Conservation (phyloP, 2,888 invertebrate genomes). For the Melanophora roralis region DNA sequence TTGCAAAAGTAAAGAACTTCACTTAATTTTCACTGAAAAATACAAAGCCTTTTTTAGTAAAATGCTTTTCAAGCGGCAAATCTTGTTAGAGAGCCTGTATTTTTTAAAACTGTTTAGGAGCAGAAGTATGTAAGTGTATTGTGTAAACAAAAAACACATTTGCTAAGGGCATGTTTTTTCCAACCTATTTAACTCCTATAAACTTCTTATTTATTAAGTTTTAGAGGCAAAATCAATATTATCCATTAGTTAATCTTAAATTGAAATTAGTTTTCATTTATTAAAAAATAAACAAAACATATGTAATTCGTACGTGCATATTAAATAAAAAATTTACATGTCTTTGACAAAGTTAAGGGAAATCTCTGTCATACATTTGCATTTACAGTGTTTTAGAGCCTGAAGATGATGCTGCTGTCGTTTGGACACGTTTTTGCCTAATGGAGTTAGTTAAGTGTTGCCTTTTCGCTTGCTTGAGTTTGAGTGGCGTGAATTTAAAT, state of each 20-base stretch:
- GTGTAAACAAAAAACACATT: too few species aligned
- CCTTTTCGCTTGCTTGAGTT: slow-evolving; percentile 64
- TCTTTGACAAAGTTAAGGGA: neutral
- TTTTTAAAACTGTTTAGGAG: too few species aligned
- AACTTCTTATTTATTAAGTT: too few species aligned
- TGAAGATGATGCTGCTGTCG: slow-evolving; percentile 23
- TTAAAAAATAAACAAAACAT: neutral
- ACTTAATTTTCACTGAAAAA: too few species aligned
- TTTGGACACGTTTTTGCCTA: slow-evolving; percentile 75
- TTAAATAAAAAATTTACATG: slow-evolving; percentile 33
- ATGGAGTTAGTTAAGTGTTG: slow-evolving; percentile 72
- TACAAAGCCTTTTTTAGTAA: too few species aligned
- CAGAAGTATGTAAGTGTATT: too few species aligned
- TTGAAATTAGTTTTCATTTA: neutral
- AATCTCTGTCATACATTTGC: neutral
- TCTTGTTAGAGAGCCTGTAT: too few species aligned
- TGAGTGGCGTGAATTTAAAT: slow-evolving; percentile 75
- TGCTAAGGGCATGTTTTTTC: too few species aligned
- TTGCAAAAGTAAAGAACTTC: too few species aligned
- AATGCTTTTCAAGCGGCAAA: too few species aligned
- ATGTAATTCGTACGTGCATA: slow-evolving; percentile 4
- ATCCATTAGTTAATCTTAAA: neutral
- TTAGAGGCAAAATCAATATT: neutral
- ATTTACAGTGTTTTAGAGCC: slow-evolving; percentile 5
- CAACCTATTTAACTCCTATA: too few species aligned